phyloP scores from a whole-genome alignment of 2,113 vertebrate genomes.

The Scophthalmus maximus region DNA sequence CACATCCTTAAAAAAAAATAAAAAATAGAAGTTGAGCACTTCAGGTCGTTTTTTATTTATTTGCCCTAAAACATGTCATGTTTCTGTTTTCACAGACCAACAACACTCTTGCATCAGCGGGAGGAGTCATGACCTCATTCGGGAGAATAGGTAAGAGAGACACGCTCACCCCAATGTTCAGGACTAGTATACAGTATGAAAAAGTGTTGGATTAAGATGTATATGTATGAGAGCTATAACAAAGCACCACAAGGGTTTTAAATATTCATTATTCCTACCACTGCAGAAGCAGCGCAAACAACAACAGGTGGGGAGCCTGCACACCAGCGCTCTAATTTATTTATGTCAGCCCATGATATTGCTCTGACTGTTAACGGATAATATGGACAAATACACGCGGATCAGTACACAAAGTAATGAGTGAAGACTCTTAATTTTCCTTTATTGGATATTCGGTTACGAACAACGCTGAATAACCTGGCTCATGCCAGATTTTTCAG shows the following conservation, averaged over 20 bases:
- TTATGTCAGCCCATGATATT: conserved; percentile 15
- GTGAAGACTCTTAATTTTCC: not conserved
- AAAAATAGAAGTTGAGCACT: not conserved
- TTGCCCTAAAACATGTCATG: conserved; percentile 10
- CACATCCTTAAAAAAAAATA: not conserved
- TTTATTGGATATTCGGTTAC: not conserved
- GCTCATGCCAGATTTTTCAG: not conserved
- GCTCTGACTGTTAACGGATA: not conserved
- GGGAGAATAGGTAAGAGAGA: conserved; percentile 78
- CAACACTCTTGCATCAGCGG: conserved; percentile 60
- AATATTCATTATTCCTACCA: conserved; percentile 56
- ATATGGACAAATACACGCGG: not conserved
- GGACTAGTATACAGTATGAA: not conserved
- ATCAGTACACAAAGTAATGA: conserved; percentile 2
- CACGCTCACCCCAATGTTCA: not conserved
- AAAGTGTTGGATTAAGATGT: conserved; percentile 3
- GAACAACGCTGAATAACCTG: not conserved
- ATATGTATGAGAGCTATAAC: conserved; percentile 40
- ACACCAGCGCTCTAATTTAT: conserved; percentile 34
- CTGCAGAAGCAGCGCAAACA: conserved; percentile 36
- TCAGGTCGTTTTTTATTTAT: conserved; percentile 19
- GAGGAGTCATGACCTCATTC: conserved; percentile 67
- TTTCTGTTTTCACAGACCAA: conserved; percentile 69
- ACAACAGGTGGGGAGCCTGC: conserved; percentile 3
- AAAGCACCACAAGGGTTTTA: conserved; percentile 45